Conservation (phyloP, 2,888 invertebrate genomes). For the Pheosia tremula region DNA sequence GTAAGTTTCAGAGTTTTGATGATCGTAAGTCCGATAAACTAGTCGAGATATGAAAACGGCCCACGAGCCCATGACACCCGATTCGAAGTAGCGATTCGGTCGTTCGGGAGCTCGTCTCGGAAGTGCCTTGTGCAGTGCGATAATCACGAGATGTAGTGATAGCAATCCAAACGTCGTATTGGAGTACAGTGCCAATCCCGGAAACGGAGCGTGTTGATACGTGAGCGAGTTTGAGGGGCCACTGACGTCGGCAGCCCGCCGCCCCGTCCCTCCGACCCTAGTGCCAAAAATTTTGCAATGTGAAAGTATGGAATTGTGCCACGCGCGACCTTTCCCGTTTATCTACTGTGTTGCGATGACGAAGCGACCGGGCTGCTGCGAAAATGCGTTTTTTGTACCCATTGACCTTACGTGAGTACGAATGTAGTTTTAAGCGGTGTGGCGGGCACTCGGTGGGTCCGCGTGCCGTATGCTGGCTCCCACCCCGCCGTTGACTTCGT, state of each 20-base stretch:
- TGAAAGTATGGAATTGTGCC: slow-evolving; percentile 83
- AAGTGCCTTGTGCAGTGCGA: slow-evolving; percentile 52
- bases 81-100: slow-evolving; percentile 74
- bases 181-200: slow-evolving; percentile 55
- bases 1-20: slow-evolving; percentile 89
- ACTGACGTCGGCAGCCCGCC: slow-evolving; percentile 80
- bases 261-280: slow-evolving; percentile 76
- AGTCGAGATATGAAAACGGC: slow-evolving; percentile 77
- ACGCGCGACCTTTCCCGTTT: slow-evolving; percentile 78
- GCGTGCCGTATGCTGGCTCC: slow-evolving; percentile 49
- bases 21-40: slow-evolving; percentile 69
- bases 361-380: slow-evolving; percentile 46
- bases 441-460: slow-evolving; percentile 56
- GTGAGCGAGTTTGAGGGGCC: slow-evolving; percentile 74
- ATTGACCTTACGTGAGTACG: slow-evolving; percentile 66
- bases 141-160: slow-evolving; percentile 51
- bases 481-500: slow-evolving; percentile 28
- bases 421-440: slow-evolving; percentile 51
- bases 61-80: slow-evolving; percentile 82
- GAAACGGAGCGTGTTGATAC: slow-evolving; percentile 70
- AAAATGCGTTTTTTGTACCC: slow-evolving; percentile 63
- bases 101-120: slow-evolving; percentile 68
- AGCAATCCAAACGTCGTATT: slow-evolving; percentile 45
- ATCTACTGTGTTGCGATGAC: slow-evolving; percentile 58
- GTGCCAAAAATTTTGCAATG: slow-evolving; percentile 84